A percentile compares a stretch with the other conserved stretches of the same genome.
These are phyloP conservation scores for Schizaphis graminum DNA, from an alignment of 2,888 invertebrate species.

Conservation along the genomic window DNA sequence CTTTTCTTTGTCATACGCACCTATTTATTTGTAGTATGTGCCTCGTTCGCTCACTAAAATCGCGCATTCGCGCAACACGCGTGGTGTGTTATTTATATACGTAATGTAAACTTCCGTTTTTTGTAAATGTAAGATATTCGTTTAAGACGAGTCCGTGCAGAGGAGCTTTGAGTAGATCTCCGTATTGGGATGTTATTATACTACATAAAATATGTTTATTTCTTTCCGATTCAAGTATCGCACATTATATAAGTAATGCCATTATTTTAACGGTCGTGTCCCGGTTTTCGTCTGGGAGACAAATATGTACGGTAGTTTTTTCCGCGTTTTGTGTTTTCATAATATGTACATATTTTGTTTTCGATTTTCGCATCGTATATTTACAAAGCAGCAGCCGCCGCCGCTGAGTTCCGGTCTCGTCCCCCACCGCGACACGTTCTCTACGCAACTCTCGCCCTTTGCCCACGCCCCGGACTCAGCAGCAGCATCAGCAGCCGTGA, in stretches of 20 bases:
- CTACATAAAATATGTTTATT: background rate
- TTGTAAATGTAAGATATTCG: background rate
- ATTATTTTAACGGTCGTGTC: background rate
- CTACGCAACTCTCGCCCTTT: background rate
- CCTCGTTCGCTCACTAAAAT: background rate
- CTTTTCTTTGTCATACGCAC: background rate
- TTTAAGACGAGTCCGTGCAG: background rate
- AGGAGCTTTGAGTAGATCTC: background rate
- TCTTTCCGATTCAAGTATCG: background rate
- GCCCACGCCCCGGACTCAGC: constrained; percentile 20
- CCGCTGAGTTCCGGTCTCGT: background rate
- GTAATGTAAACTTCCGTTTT: background rate
- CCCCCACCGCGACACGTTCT: background rate
- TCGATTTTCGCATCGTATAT: background rate
- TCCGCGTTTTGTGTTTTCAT: background rate
- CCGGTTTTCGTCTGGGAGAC: background rate
- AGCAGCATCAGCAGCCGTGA: constrained; percentile 39
- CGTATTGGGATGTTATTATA: background rate
- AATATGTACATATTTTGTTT: background rate
- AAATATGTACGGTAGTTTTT: background rate
- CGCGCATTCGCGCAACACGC: background rate
- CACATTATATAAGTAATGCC: background rate
- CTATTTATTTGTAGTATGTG: background rate
- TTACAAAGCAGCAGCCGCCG: background rate
- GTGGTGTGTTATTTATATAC: background rate